A percentile compares a stretch with the other conserved stretches of the same genome.
phyloP scores from a whole-genome alignment of 2,113 vertebrate species.

The Solea senegalensis region DNA sequence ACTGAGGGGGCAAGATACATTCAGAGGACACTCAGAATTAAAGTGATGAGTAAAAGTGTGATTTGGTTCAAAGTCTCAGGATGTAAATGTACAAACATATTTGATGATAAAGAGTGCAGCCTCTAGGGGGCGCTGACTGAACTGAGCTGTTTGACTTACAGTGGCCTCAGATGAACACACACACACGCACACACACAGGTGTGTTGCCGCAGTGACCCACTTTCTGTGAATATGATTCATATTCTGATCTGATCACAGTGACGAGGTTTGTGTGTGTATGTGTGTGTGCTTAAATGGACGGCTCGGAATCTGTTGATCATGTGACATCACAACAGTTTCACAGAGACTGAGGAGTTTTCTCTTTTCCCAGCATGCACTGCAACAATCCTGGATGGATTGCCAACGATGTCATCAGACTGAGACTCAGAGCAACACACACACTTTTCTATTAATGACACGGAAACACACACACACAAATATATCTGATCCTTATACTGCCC shows the following conservation, averaged over 20 bases:
- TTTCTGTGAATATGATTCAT: neutral
- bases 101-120: neutral
- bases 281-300: neutral
- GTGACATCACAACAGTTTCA: neutral
- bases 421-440: constrained; percentile 14
- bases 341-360: neutral
- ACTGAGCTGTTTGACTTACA: neutral
- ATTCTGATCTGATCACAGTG: neutral
- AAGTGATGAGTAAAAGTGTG: too few species aligned
- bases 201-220: constrained; percentile 8
- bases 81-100: too few species aligned
- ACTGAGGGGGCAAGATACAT: too few species aligned
- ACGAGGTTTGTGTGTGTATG: too few species aligned
- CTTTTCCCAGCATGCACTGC: constrained; percentile 56
- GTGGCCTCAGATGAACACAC: neutral
- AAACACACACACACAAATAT: neutral
- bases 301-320: too few species aligned
- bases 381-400: constrained; percentile 54
- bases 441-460: neutral
- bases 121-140: neutral
- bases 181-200: neutral
- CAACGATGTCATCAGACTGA: constrained; percentile 63
- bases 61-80: too few species aligned
- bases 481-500: too few species aligned
- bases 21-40: too few species aligned